Evolutionary conservation across 1,140 invertebrate genomes (phyloP).

Genomic region (Ips nitidus): DNA sequence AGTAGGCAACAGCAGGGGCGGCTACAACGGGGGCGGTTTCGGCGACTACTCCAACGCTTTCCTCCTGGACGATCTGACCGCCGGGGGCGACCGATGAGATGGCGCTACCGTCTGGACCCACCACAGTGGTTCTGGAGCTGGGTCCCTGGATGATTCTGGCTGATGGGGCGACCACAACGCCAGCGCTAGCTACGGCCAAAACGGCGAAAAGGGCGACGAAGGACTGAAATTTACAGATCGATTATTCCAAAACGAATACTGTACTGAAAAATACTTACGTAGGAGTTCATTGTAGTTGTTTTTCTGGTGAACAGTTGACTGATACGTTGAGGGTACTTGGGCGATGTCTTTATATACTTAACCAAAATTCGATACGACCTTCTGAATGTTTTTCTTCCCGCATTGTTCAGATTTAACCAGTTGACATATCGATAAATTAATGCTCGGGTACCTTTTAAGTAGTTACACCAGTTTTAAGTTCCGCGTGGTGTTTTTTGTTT

Average conservation of each 20-base stretch:
- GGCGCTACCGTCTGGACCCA: conserved; percentile 43
- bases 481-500: background rate
- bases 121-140: conserved; percentile 38
- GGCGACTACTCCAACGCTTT: conserved; percentile 30
- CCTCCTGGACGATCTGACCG: conserved; percentile 40
- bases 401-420: background rate
- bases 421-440: background rate
- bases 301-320: conserved; percentile 7
- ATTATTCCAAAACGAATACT: background rate
- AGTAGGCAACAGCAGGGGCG: conserved; percentile 13
- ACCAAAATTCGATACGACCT: conserved; percentile 1
- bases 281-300: conserved; percentile 8
- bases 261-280: conserved; percentile 1
- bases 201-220: conserved; percentile 17
- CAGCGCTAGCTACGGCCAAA: conserved; percentile 34
- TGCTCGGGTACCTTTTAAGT: background rate
- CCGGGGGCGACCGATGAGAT: conserved; percentile 40
- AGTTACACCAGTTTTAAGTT: conserved; percentile 1
- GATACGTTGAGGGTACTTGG: background rate
- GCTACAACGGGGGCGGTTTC: conserved; percentile 33
- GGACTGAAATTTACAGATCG: background rate
- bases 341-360: background rate
- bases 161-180: conserved; percentile 32
- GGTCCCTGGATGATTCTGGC: conserved; percentile 43
- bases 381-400: background rate